These are phyloP conservation scores for Neotoma lepida DNA, from an alignment of 2,113 vertebrate species.

Conservation along the genomic window DNA sequence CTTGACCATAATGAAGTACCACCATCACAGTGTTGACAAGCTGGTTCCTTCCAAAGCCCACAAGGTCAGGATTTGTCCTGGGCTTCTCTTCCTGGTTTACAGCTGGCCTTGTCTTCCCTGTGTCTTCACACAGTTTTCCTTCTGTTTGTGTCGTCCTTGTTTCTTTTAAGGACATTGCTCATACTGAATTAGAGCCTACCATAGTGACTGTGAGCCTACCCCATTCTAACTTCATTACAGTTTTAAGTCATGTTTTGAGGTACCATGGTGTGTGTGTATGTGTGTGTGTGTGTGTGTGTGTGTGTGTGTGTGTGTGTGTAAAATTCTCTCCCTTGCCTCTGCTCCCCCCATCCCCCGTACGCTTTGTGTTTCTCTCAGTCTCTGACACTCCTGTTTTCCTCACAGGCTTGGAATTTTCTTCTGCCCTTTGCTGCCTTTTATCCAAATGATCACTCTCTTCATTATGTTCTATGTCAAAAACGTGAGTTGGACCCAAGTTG, in stretches of 20 bases:
- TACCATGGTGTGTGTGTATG: background rate
- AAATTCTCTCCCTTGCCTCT: background rate
- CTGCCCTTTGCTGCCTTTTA: slow-evolving; percentile 93
- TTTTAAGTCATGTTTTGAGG: background rate
- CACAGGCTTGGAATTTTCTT: slow-evolving; percentile 96
- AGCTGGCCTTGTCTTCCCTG: background rate
- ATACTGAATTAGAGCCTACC: background rate
- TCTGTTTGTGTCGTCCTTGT: background rate
- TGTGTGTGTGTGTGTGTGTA: background rate
- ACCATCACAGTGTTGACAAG: background rate
- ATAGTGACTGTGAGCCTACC: background rate
- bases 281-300: background rate
- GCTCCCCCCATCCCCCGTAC: too few species aligned
- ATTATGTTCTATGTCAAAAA: slow-evolving; percentile 95
- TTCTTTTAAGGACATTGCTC: background rate
- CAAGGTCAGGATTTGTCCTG: background rate
- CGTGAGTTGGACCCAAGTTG: slow-evolving; percentile 83
- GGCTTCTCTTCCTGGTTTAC: background rate
- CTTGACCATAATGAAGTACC: background rate
- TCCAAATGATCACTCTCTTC: slow-evolving; percentile 92
- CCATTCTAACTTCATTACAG: background rate
- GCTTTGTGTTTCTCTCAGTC: background rate
- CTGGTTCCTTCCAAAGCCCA: background rate
- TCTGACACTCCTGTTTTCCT: slow-evolving; percentile 51
- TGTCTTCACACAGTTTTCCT: background rate